A percentile compares a stretch with the other conserved stretches of the same genome.
These are phyloP conservation scores for Steinernema khuongi DNA, from an alignment of 1,140 invertebrate species.

Conservation along the genomic window DNA sequence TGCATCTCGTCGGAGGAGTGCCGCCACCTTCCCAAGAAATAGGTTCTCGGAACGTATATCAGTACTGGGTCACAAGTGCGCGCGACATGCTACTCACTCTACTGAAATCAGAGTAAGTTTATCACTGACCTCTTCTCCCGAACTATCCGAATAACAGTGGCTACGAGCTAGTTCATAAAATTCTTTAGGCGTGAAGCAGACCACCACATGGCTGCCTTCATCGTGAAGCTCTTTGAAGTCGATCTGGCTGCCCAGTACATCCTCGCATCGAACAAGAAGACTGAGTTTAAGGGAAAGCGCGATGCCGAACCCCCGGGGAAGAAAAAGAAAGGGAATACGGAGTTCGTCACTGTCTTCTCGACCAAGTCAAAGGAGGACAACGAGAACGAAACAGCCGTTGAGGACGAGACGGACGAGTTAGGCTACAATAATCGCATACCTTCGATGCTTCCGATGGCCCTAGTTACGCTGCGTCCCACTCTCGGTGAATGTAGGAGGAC, in stretches of 20 bases:
- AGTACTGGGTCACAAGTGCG: no score
- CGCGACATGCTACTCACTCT: no score
- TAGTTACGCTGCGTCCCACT: not conserved
- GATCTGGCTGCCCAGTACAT: not conserved
- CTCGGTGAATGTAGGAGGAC: not conserved
- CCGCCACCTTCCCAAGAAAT: not conserved
- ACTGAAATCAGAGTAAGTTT: no score
- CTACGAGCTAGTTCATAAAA: no score
- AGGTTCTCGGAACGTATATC: no score
- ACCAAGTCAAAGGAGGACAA: not conserved
- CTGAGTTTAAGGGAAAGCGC: not conserved
- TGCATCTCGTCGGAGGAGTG: not conserved
- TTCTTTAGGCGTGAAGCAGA: not conserved
- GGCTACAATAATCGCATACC: not conserved
- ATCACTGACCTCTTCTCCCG: no score
- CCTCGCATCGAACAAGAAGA: not conserved
- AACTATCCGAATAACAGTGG: no score
- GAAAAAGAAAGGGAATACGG: not conserved
- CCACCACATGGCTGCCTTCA: not conserved
- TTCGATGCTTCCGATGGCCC: not conserved
- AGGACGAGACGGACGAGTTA: not conserved
- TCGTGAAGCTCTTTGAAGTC: not conserved
- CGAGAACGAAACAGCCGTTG: no score
- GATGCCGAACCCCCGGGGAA: not conserved
- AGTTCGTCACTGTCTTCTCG: not conserved